Evolutionary conservation across 2,113 vertebrate genomes (phyloP).

Genomic region (Rattus rattus): DNA sequence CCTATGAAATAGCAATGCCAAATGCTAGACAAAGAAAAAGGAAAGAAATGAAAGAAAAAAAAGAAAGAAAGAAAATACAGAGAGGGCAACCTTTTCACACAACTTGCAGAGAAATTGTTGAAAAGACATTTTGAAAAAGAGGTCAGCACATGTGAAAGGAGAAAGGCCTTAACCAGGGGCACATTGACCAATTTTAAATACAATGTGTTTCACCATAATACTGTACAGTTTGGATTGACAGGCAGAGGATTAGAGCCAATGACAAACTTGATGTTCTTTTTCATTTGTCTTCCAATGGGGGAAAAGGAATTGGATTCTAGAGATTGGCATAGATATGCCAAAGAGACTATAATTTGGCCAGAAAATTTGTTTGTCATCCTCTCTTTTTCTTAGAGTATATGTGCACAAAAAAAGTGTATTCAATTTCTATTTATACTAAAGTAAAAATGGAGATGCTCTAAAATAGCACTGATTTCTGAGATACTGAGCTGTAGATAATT

Average conservation of each 20-base stretch:
- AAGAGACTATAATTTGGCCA: background rate
- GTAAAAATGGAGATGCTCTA: background rate
- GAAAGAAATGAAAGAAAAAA: background rate
- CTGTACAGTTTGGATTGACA: background rate
- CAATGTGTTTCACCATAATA: background rate
- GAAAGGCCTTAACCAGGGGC: background rate
- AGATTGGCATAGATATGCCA: background rate
- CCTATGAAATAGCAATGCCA: background rate
- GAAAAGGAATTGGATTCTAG: background rate
- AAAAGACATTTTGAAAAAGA: background rate
- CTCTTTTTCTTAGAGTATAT: background rate
- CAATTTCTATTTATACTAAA: background rate
- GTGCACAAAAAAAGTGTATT: background rate
- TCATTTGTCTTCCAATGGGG: background rate
- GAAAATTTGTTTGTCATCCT: background rate
- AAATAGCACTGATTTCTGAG: background rate
- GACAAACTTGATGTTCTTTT: background rate
- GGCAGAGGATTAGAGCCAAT: background rate
- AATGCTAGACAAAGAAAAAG: background rate
- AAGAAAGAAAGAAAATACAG: background rate
- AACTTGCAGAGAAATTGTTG: background rate
- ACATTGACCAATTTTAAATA: background rate
- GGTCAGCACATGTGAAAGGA: background rate
- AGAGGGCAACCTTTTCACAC: background rate
- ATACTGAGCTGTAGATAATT: slow-evolving; percentile 16